A percentile compares a stretch with the other conserved stretches of the same genome.
phyloP scores from a whole-genome alignment of 2,888 invertebrate genomes.

The Diplolepis rosae region DNA sequence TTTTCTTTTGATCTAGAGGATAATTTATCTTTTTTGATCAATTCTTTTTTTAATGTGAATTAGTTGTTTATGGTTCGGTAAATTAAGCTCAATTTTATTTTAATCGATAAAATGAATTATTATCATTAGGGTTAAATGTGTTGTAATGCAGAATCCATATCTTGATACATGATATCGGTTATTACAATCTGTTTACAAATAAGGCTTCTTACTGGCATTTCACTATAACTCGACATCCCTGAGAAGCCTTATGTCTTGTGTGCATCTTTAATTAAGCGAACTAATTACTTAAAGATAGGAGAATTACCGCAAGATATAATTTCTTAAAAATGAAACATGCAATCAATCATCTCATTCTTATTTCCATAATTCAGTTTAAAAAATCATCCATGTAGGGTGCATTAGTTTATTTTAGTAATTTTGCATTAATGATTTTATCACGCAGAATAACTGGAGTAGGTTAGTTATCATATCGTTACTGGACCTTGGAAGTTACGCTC shows the following conservation, averaged over 20 bases:
- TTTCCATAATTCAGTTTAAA: no score
- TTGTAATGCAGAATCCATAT: background rate
- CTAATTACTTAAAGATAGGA: background rate
- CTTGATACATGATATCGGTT: background rate
- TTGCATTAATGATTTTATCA: slow-evolving; percentile 20
- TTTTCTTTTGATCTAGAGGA: no score
- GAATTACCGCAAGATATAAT: background rate
- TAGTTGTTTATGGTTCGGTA: no score
- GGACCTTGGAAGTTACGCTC: slow-evolving; percentile 19
- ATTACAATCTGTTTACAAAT: background rate
- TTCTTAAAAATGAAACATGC: background rate
- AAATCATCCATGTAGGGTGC: background rate
- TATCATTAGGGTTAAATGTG: no score
- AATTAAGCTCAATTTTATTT: no score
- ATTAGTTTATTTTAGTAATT: background rate
- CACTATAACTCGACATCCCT: background rate
- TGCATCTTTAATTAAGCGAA: slow-evolving; percentile 3
- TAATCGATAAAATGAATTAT: no score
- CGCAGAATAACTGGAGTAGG: slow-evolving; percentile 24
- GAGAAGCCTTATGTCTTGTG: background rate
- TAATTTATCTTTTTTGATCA: no score
- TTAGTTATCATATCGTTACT: slow-evolving; percentile 23
- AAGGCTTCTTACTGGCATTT: slow-evolving; percentile 6
- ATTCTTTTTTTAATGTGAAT: no score
- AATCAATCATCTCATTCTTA: background rate